Evolutionary conservation across 2,797 vertebrate species (phyloP), one percentile per base, ranked within the genome.

Genomic region (Meriones psammophilus): DNA sequence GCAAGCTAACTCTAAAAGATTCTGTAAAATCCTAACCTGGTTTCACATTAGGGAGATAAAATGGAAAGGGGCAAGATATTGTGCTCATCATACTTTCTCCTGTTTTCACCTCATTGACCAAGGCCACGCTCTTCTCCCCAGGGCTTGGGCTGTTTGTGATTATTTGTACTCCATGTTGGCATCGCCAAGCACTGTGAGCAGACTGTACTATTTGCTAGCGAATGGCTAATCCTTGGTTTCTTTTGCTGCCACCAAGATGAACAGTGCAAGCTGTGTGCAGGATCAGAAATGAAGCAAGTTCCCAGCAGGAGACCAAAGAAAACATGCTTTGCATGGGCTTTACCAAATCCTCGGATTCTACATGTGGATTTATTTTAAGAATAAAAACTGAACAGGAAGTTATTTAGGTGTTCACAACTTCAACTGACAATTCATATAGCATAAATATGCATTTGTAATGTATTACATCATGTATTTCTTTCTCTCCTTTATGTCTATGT

Each of bases 31-130:
- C 6, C 71, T 68, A 42, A 69, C 39, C 8, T 68, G 18, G 46
- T 15, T 96, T 89, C 39, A 17, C 66, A 50, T 80, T 64, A 58
- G 20, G 22, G 33, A 84, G 69, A 91, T 81, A 91, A 92, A 87
- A 46, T 8, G 24, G 66, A 62, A 89, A 92, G 71, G 88, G 22
- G 30, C 14, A 56, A 54, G 79, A 39, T 2, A 0, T 26, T n/a
- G 8, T 77, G 46, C 15, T 93, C 71, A 54, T 89, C 68, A 89
- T 68, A 74, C 56, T 96, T 73, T 74, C 28, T 93, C 42, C 84
- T 64, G 0, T 77, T 84, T 60, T 95, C 89, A 96, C 60, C 87
- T 96, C 94, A 94, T 36, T 97, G 93, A 56, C 94, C 84, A 91
- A 90, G 87, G 77, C 58, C 56, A 1, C n/a, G 91, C 60, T 85